These are phyloP conservation scores for Podarcis cretensis DNA, from an alignment of 2,113 vertebrate species.

Conservation along the genomic window DNA sequence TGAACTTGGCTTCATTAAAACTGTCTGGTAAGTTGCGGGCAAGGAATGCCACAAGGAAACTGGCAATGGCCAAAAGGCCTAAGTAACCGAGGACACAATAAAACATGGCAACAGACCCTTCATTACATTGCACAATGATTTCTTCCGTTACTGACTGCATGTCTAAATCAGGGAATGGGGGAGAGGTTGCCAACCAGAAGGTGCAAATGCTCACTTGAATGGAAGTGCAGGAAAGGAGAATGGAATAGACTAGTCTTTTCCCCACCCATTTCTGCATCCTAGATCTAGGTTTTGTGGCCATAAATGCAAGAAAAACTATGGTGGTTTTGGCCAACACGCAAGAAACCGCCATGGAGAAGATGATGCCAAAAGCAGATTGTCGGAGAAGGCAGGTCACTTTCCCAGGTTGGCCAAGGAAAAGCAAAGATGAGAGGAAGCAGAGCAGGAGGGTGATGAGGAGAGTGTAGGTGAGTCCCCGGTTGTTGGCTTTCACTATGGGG, in stretches of 20 bases:
- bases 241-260: background rate
- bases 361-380: background rate
- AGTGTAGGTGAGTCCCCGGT: background rate
- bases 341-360: background rate
- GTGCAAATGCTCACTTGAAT: background rate
- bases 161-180: background rate
- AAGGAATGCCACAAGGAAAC: background rate
- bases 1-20: constrained; percentile 20
- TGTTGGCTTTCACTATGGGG: background rate
- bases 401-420: background rate
- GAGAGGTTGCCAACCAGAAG: background rate
- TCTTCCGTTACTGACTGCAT: background rate
- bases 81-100: background rate
- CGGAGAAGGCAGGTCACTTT: background rate
- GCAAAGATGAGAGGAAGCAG: constrained; percentile 4
- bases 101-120: background rate
- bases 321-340: constrained; percentile 3
- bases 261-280: background rate
- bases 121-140: background rate
- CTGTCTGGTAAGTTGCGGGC: background rate
- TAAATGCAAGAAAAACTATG: background rate
- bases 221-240: background rate
- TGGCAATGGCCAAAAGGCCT: background rate
- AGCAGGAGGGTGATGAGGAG: background rate
- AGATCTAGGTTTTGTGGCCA: constrained; percentile 2